These are phyloP conservation scores for Megalopta genalis DNA, from an alignment of 1,140 invertebrate genomes.

Conservation along the genomic window DNA sequence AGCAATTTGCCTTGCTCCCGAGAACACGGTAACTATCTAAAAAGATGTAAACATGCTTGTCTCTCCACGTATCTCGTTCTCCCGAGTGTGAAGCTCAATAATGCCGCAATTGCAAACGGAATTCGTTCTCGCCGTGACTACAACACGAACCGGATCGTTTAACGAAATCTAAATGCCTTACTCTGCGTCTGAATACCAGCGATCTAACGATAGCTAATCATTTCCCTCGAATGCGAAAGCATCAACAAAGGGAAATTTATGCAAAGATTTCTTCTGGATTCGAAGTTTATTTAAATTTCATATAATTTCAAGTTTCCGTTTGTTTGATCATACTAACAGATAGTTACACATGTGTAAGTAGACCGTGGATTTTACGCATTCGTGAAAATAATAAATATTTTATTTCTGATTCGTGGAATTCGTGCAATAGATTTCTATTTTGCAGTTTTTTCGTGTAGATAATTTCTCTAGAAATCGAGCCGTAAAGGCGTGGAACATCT, in stretches of 20 bases:
- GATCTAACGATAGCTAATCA: neutral
- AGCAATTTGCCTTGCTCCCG: neutral
- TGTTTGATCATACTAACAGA: too few relatives aligned
- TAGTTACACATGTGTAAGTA: too few relatives aligned
- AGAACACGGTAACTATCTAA: conserved; percentile 10
- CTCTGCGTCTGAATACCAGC: neutral
- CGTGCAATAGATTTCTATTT: too few relatives aligned
- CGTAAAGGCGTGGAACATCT: too few relatives aligned
- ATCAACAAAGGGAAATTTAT: neutral
- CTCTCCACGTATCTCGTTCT: neutral
- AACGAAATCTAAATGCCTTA: neutral
- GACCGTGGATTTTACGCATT: too few relatives aligned
- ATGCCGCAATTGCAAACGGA: conserved; percentile 10
- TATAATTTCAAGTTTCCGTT: too few relatives aligned
- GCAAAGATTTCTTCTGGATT: too few relatives aligned
- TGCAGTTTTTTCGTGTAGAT: too few relatives aligned
- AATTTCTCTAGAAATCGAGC: too few relatives aligned
- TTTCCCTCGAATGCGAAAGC: neutral
- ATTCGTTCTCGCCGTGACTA: conserved; percentile 2
- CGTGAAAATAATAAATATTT: too few relatives aligned
- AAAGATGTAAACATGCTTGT: neutral
- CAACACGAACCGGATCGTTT: neutral
- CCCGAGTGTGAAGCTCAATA: neutral
- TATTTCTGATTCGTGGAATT: too few relatives aligned
- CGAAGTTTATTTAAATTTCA: too few relatives aligned